Evolutionary conservation across 2,113 vertebrate species (phyloP), one percentile per base, ranked within the genome.

Genomic region (Silurus glanis): DNA sequence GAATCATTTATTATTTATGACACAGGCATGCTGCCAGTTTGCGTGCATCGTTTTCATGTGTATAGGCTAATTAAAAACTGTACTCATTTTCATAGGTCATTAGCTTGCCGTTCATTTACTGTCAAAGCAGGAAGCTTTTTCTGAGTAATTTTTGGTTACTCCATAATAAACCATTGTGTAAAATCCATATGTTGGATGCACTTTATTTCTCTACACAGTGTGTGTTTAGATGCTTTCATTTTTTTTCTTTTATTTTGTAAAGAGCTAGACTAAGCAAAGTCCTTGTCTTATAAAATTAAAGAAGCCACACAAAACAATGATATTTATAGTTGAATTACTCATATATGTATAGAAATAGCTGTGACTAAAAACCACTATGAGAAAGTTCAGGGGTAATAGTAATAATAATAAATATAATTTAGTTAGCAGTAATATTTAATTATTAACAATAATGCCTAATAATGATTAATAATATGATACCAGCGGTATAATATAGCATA

Each of bases 21-120:
- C 85, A 86, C 45, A 74, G 80, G 80, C 79, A 74, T 74, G 45
- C 66, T 86, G 79, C 55, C 79, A 82, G 67, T 82, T 74, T 28
- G 13, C 59, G 62, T 82, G 79, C 85, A 82, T 82, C 80, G 53
- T 76, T 86, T 51, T 62, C 13, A 59, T 82, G 66, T 81, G 62
- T 71, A 81, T 74, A 86, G 79, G 59, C 79, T 82, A 86, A 82
- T 82, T 86, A 82, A 82, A 86, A 86, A 83, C 74, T 86, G 80
- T 55, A 74, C 47, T 83, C 69, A 80, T 86, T 75, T 86, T 83
- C 80, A 86, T 64, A 86, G 69, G 59, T 80, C 80, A 83, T 86
- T 86, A 86, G 58, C 80, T 86, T 67, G 12, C 58, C 64, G 80
- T 86, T 83, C 66, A 10, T 76, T 62, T 86, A 82, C 80, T 81